Conservation (phyloP, 2,888 invertebrate genomes). For the Sarcophaga carnaria region DNA sequence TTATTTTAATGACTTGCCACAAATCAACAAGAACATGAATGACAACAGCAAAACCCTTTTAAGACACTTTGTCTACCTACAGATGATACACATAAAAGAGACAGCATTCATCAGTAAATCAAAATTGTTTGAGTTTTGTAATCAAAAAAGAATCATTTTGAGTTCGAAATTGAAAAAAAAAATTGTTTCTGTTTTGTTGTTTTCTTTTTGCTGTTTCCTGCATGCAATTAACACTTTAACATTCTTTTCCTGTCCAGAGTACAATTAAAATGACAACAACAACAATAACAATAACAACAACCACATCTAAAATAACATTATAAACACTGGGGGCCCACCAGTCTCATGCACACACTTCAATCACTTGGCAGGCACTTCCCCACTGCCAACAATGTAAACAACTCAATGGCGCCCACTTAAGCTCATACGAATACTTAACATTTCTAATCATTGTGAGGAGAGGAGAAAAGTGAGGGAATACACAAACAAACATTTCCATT, state of each 20-base stretch:
- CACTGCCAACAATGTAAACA: constrained; percentile 37
- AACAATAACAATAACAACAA: neutral
- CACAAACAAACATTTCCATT: neutral
- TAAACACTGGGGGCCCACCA: constrained; percentile 1
- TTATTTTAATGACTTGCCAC: constrained; percentile 22
- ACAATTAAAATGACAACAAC: neutral
- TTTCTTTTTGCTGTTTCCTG: constrained; percentile 32
- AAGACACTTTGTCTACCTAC: neutral
- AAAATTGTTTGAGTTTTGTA: neutral
- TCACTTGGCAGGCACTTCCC: constrained; percentile 13
- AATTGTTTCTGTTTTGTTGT: constrained; percentile 33
- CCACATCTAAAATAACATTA: constrained; percentile 1
- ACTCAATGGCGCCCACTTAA: constrained; percentile 62
- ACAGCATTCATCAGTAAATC: neutral
- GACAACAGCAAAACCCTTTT: constrained; percentile 48
- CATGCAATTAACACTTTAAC: constrained; percentile 45
- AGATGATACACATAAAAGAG: neutral
- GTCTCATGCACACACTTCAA: constrained; percentile 6
- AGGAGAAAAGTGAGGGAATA: neutral
- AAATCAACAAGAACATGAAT: constrained; percentile 28
- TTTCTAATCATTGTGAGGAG: neutral
- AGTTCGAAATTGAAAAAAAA: constrained; percentile 1
- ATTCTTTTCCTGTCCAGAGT: constrained; percentile 38
- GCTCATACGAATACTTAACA: neutral
- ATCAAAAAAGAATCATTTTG: constrained; percentile 11